Evolutionary conservation across 2,113 vertebrate species (phyloP).

Genomic region (Athene noctua): DNA sequence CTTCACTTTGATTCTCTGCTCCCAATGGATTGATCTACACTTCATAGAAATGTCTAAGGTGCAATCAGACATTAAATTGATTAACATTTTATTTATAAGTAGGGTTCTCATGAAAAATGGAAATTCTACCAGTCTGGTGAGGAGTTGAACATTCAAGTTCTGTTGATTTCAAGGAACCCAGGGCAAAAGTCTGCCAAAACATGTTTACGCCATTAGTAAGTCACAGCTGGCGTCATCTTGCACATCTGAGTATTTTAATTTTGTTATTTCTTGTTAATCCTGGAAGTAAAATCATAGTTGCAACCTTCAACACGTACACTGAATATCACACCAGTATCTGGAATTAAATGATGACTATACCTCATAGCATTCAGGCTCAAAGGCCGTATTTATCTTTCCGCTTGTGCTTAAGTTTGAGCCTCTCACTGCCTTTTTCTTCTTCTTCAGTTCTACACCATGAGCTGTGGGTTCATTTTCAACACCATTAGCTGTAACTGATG

Average conservation of each 20-base stretch:
- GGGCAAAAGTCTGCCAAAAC: neutral
- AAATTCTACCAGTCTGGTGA: neutral
- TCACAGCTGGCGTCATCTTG: neutral
- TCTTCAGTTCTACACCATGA: slow-evolving; percentile 57
- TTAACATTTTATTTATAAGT: neutral
- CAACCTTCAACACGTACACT: neutral
- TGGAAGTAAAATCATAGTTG: neutral
- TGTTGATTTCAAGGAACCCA: neutral
- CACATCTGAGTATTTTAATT: neutral
- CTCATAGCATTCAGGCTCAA: slow-evolving; percentile 68
- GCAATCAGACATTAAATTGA: neutral
- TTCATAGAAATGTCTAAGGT: neutral
- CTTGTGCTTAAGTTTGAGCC: slow-evolving; percentile 65
- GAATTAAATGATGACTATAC: neutral
- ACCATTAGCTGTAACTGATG: slow-evolving; percentile 44
- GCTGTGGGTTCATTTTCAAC: slow-evolving; percentile 57
- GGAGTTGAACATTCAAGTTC: neutral
- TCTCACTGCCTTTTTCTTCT: slow-evolving; percentile 50
- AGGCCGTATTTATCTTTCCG: slow-evolving; percentile 73
- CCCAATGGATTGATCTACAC: neutral
- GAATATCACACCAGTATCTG: neutral
- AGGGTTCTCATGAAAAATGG: neutral
- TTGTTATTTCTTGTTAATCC: neutral
- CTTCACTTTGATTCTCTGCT: neutral
- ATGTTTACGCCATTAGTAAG: neutral